Base-by-base conservation (phyloP, 1,140 invertebrate genomes). In the Fopius arisanus region DNA sequence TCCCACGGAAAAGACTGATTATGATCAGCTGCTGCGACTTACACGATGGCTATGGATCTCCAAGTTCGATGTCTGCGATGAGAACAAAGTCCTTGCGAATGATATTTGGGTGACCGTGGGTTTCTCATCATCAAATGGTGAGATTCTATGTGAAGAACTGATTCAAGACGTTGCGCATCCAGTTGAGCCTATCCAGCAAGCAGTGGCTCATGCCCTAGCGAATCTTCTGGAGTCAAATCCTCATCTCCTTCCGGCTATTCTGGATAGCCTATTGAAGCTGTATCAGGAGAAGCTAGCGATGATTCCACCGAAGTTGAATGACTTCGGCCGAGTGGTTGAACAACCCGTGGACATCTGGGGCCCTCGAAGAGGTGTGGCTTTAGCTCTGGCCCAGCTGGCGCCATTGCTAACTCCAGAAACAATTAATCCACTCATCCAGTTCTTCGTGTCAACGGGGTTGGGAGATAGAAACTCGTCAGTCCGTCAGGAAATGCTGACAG, bases 301-400 rank as follows among this genome's bases (percentile, higher is more conserved):
- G 88, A 94, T 96, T 75, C 96, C 95, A 14, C 94, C 96, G 4
- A 92, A 94, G 82, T 84, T 96, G 62, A 97, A 99, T 86, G 92
- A 95, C 83, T 97, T 99, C 89, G 97, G 97, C 40, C 92, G 98
- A 54, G 92, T 96, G 78, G 89, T 97, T 16, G 92, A 93, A 79
- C 93, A 96, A 77, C 92, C 95, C 33, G 89, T 95, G 43, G 97
- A 98, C 86, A 92, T 92, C 75, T 99, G 96, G 96, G 93, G 93
- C 70, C 93, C 94, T 1, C 89, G 98, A 51, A 91, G 93, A 77
- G 98, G 97, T 16, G 93, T 97, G 63, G 97, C 95, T 0, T 88
- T 96, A 68, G 93, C 95, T 16, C 88, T 98, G 21, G 89, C 89
- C 2, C 91, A 95, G 82, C 88, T 97, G 72, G 93, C 94, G 7